Base-by-base conservation (phyloP, 2,888 invertebrate species). In the Quadroppia sp. region DNA sequence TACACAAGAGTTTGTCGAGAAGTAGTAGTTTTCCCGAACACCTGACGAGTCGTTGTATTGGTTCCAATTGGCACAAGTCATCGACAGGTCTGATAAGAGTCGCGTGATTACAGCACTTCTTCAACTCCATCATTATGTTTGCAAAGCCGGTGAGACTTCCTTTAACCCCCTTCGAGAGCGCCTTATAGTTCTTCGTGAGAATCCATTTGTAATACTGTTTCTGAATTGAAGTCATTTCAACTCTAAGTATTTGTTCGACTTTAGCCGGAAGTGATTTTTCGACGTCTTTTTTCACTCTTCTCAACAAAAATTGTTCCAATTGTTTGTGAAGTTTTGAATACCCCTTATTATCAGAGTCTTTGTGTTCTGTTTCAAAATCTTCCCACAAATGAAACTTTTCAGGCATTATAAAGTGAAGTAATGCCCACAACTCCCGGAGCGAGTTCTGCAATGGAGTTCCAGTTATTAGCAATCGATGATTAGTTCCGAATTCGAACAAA, bases 101-200 rank as follows among this genome's bases (percentile, higher is more conserved):
- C 0, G 99, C 99, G 84, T 99, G 99, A 82, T 99, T 99, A 82
- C 98, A 99, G 82, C 99, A 99, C 82, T 99, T 99, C 83, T 99
- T 99, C 82, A 99, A 85, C 82, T 99, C 99, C 99, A 99, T 99
- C 92, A 99, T 97, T 56, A 99, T 95, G 82, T 99, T 99, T 67
- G n/a, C n/a, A n/a, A 99, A 87, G 73, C 99, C 84, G 0, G 98
- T 98, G 69, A 97, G 94, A 77, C 92, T 89, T 78, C 92, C 92
- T 1, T 93, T 93, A 72, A 96, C 97, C 74, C 93, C 91, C 84
- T 92, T 94, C 0, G 95, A 90, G 84, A 99, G 84, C 40, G 98
- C 99, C 82, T 98, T 98, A 80, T 92, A 99, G 83, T 99, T 99
- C 79, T 96, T 87, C 0, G 99, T 99, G 79, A 99, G 84, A 81